A percentile compares a stretch with the other conserved stretches of the same genome.
phyloP scores from a whole-genome alignment of 2,113 vertebrate species.

The Psophia crepitans region DNA sequence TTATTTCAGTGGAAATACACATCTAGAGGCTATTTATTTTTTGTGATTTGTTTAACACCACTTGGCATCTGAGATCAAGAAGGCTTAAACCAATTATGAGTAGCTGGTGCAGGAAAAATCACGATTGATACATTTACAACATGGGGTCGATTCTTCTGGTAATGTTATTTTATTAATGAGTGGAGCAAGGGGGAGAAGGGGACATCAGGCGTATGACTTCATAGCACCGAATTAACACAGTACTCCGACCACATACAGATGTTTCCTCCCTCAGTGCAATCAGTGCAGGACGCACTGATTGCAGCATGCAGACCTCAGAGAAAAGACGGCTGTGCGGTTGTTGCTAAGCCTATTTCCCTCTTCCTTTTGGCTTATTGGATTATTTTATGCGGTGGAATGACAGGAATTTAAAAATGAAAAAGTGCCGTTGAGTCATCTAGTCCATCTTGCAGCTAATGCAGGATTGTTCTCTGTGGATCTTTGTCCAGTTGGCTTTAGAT shows the following conservation, averaged over 20 bases:
- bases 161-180: slow-evolving; percentile 12
- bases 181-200: background rate
- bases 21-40: background rate
- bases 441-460: slow-evolving; percentile 13
- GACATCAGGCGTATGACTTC: background rate
- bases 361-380: slow-evolving; percentile 33
- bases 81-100: slow-evolving; percentile 63
- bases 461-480: slow-evolving; percentile 17
- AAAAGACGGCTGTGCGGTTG: background rate
- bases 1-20: background rate
- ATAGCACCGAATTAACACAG: background rate
- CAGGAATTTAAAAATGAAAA: slow-evolving; percentile 42
- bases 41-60: slow-evolving; percentile 31
- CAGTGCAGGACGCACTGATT: background rate
- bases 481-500: slow-evolving; percentile 5
- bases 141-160: slow-evolving; percentile 43
- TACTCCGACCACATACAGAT: background rate
- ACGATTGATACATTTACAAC: slow-evolving; percentile 58
- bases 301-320: background rate
- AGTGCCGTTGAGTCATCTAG: slow-evolving; percentile 5
- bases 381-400: slow-evolving; percentile 31
- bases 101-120: slow-evolving; percentile 53
- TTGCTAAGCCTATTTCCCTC: slow-evolving; percentile 32
- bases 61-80: slow-evolving; percentile 37
- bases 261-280: background rate